Evolutionary conservation across 2,113 vertebrate species (phyloP), one percentile per base, ranked within the genome.

Genomic region (Otis tarda): DNA sequence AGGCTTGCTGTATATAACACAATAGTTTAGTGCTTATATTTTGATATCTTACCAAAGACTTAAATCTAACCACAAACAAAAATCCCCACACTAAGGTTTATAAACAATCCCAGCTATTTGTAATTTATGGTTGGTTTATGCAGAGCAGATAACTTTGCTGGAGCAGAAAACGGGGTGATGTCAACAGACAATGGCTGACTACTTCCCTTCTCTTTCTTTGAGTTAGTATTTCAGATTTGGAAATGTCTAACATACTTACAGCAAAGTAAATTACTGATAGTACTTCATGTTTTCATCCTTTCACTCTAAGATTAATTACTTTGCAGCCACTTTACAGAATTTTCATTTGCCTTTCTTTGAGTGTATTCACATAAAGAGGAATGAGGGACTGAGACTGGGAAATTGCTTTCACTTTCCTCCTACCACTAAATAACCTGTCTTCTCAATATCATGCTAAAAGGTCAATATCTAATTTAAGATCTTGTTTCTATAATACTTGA

Each of bases 381-480:
- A 90, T 41, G 71, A 78, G 49, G 24, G 49, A 83, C 20, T 73
- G 67, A 93, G 61, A 53, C 39, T 31, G 37, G 41, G 68, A 93
- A 95, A 97, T 75, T 84, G 35, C 79, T 96, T 84, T 90, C 43
- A 68, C 93, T 93, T 95, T 89, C 47, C 14, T 81, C 14, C 60
- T 81, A 37, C 18, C 53, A 60, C 68, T 92, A 89, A 90, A 92
- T 93, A 94, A 82, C 28, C 19, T 56, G 8, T 82, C 75, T 78
- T 93, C 49, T 94, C 76, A 68, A 73, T 81, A 88, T 53, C 60
- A 92, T 53, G 57, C 27, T 93, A 75, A 90, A 91, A 95, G 79
- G 76, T 86, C 83, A 93, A 78, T 90, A 92, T 28, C 71, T 95
- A 94, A 76, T 94, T 92, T 87, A 90, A 68, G 73, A 64, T 93